Base-by-base conservation (phyloP, 2,888 invertebrate genomes). In the Disparrhopalites patrizii region DNA sequence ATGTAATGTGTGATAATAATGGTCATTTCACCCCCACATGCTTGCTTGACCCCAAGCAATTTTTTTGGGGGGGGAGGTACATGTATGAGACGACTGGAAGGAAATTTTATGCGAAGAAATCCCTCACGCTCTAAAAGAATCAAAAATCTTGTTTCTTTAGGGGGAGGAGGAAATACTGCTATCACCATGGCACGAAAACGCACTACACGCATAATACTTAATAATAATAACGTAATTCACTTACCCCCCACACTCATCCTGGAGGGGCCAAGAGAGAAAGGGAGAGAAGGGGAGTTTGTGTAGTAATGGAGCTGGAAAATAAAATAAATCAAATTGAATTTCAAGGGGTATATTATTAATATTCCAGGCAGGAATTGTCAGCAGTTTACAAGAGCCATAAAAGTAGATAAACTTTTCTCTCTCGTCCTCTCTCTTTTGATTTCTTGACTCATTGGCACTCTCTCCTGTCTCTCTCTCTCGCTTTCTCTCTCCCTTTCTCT, bases 241-340 rank as follows among this genome's bases (percentile, higher is more conserved):
- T 62, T 61, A 47, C 4, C 5, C n/a, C 43, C 31, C 33, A 62
- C 60, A 18, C 18, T 4, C 40, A 25, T 57, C 1, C 23, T 2
- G 36, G 20, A 5, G 13, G 3, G 23, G 50, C 50, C 50, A 13
- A 20, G 2, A n/a, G n/a, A n/a, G n/a, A n/a, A n/a, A n/a, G n/a
- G n/a, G n/a, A n/a, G n/a, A n/a, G n/a, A n/a, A n/a, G n/a, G n/a
- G n/a, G n/a, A n/a, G n/a, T n/a, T n/a, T n/a, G n/a, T 10, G 10
- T 52, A 8, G 23, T 13, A 18, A 15, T 57, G 25, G 23, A 31
- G 7, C n/a, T 40, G 40, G 52, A 28, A 57, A 33, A 57, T 57
- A 57, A 57, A 57, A 40, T 57, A 57, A 62, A 62, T 62, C 62
- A 62, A 62, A 62, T 62, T 62, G 52, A 52, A 38, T 52, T 51